phyloP scores from a whole-genome alignment of 2,888 invertebrate genomes.

The Automeris io region DNA sequence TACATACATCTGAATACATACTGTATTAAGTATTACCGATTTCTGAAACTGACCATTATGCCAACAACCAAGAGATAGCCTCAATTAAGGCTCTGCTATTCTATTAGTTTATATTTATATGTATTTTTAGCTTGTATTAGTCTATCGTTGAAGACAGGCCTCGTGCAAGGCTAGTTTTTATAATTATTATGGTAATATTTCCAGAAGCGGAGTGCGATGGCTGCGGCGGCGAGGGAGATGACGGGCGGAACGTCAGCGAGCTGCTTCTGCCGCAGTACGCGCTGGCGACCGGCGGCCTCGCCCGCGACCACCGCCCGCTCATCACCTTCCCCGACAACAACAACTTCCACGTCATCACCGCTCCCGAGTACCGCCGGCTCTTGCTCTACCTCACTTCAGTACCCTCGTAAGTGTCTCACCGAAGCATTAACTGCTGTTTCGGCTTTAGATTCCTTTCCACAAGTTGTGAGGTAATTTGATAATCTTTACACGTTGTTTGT shows the following conservation, averaged over 20 bases:
- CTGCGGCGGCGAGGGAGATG: constrained; percentile 75
- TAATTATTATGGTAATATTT: constrained; percentile 17
- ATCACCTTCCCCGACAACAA: constrained; percentile 97
- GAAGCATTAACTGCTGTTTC: not conserved
- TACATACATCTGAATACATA: too few species aligned
- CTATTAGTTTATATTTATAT: too few species aligned
- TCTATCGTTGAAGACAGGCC: too few species aligned
- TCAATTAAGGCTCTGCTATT: too few species aligned
- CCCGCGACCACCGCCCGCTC: constrained; percentile 94
- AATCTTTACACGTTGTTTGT: too few species aligned
- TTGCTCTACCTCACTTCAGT: constrained; percentile 96
- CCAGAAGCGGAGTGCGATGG: constrained; percentile 74
- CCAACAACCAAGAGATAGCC: too few species aligned
- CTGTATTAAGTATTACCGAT: too few species aligned
- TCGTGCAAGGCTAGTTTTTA: not conserved
- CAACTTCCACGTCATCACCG: constrained; percentile 88
- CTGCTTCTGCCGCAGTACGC: constrained; percentile 92
- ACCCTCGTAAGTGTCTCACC: constrained; percentile 91
- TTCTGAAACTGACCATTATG: too few species aligned
- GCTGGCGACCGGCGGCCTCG: constrained; percentile 94
- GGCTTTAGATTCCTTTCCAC: not conserved
- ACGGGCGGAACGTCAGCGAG: constrained; percentile 89
- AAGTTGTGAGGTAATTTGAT: too few species aligned
- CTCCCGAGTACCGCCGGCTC: constrained; percentile 92
- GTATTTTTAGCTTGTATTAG: too few species aligned